phyloP scores from a whole-genome alignment of 2,888 invertebrate species.

The Cremastinae sp. region DNA sequence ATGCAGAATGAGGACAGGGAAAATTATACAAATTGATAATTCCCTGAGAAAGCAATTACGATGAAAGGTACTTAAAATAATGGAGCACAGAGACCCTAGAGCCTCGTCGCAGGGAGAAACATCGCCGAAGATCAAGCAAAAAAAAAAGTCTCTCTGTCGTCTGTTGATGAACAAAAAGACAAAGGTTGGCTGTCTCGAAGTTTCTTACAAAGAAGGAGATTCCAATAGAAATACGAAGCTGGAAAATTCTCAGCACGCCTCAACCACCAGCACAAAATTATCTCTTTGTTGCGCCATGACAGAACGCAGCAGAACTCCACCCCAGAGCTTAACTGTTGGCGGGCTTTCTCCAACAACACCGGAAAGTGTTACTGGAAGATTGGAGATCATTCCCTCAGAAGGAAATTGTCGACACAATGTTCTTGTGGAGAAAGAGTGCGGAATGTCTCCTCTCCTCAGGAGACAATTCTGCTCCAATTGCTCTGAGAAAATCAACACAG shows the following conservation, averaged over 20 bases:
- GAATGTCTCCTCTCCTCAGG: conserved; percentile 52
- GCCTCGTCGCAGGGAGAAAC: conserved; percentile 67
- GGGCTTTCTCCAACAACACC: conserved; percentile 73
- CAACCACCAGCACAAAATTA: conserved; percentile 76
- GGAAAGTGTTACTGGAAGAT: conserved; percentile 71
- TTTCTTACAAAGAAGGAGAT: conserved; percentile 70
- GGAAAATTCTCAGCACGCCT: conserved; percentile 75
- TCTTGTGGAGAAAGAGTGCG: conserved; percentile 64
- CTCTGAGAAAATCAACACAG: conserved; percentile 58
- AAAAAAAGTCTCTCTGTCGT: conserved; percentile 78
- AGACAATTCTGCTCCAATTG: conserved; percentile 57
- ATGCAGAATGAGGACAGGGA: not conserved
- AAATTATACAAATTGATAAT: not conserved
- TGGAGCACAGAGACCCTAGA: conserved; percentile 71
- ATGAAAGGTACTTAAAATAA: conserved; percentile 54
- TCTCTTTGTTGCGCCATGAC: conserved; percentile 80
- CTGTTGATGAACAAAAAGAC: conserved; percentile 79
- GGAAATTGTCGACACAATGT: conserved; percentile 70
- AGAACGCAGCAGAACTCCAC: conserved; percentile 78
- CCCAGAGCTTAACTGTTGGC: conserved; percentile 76
- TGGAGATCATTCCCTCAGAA: conserved; percentile 64
- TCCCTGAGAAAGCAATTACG: conserved; percentile 3
- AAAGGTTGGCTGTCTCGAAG: conserved; percentile 77
- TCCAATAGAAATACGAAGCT: conserved; percentile 71
- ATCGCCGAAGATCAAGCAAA: conserved; percentile 76